These are phyloP conservation scores for Euzetes globulus DNA, from an alignment of 2,888 invertebrate species.

Conservation along the genomic window DNA sequence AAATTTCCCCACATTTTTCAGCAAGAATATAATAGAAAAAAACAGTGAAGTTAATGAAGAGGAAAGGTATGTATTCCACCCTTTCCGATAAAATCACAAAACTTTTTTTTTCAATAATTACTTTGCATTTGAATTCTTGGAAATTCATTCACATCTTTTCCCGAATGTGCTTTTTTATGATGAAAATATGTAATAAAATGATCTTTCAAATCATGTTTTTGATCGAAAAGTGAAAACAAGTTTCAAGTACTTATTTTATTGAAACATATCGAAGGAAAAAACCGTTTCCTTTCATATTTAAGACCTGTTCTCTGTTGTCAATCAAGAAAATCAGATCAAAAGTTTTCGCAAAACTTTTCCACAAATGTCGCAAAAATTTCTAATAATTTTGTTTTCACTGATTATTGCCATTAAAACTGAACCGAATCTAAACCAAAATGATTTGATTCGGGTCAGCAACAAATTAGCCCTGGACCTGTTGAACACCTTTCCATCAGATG, in stretches of 20 bases:
- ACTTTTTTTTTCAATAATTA: neutral
- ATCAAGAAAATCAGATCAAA: too few species aligned
- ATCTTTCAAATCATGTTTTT: neutral
- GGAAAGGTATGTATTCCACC: too few species aligned
- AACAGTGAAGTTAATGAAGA: too few species aligned
- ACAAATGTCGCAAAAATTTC: neutral
- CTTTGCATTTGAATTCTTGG: neutral
- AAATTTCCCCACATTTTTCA: too few species aligned
- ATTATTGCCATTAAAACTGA: neutral
- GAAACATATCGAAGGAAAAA: too few species aligned
- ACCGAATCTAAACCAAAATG: neutral
- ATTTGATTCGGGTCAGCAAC: neutral
- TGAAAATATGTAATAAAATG: neutral
- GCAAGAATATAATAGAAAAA: too few species aligned
- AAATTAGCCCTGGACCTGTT: neutral
- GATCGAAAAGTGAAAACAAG: neutral
- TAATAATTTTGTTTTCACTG: neutral
- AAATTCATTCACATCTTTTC: neutral
- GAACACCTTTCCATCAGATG: neutral
- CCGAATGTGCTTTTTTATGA: neutral
- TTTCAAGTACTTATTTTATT: too few species aligned
- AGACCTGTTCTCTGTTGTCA: too few species aligned
- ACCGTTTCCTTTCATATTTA: too few species aligned
- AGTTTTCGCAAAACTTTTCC: neutral
- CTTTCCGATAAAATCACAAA: neutral